phyloP scores from a whole-genome alignment of 2,888 invertebrate genomes.

The Volucella zonaria region DNA sequence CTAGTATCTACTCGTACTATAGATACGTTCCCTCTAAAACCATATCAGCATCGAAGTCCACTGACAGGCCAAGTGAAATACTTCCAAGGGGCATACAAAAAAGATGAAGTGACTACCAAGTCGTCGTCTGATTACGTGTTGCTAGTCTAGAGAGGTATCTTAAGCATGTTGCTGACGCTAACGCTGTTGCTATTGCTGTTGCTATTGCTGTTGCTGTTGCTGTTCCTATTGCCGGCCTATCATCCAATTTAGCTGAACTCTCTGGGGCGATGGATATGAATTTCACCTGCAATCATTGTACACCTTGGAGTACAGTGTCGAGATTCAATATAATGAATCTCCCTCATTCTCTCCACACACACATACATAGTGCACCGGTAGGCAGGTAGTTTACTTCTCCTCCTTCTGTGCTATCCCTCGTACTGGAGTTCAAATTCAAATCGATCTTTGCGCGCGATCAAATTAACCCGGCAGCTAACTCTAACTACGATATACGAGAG shows the following conservation, averaged over 20 bases:
- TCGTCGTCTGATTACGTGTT: constrained; percentile 53
- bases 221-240: constrained; percentile 9
- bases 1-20: too few relatives aligned
- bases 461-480: constrained; percentile 73
- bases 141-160: constrained; percentile 15
- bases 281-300: constrained; percentile 68
- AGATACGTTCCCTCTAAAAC: neutral
- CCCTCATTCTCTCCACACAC: constrained; percentile 11
- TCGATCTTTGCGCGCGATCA: constrained; percentile 72
- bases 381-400: neutral
- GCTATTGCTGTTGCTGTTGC: too few relatives aligned
- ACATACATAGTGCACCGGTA: constrained; percentile 14
- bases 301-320: constrained; percentile 9
- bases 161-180: constrained; percentile 17
- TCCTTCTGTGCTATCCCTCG: neutral
- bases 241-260: constrained; percentile 64
- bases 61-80: constrained; percentile 39
- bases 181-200: too few relatives aligned
- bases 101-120: constrained; percentile 62
- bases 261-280: constrained; percentile 37
- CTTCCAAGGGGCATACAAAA: constrained; percentile 42
- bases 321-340: constrained; percentile 57
- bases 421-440: constrained; percentile 48
- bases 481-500: constrained; percentile 20
- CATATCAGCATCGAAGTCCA: constrained; percentile 9